These are phyloP conservation scores for Rotaria macrura DNA, from an alignment of 2,888 invertebrate species.

Conservation along the genomic window DNA sequence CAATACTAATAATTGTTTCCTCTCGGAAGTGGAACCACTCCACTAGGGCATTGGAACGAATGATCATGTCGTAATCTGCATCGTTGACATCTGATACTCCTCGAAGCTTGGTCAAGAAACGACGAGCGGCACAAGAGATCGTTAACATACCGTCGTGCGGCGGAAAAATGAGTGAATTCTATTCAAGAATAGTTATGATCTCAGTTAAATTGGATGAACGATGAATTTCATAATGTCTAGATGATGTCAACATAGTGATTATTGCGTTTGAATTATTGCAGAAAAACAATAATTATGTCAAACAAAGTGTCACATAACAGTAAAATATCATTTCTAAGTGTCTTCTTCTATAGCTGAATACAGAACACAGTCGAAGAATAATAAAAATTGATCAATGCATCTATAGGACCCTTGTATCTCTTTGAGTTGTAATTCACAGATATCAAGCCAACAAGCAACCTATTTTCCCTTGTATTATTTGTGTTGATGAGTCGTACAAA, in stretches of 20 bases:
- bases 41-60: not conserved
- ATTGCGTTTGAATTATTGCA: too few species aligned
- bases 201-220: not conserved
- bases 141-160: not conserved
- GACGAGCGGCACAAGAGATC: not conserved
- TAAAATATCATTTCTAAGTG: too few species aligned
- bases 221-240: not conserved
- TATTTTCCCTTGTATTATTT: too few species aligned
- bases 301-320: too few species aligned
- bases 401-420: too few species aligned
- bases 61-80: not conserved
- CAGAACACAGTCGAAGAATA: too few species aligned
- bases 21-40: not conserved
- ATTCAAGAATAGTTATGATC: not conserved
- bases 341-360: too few species aligned
- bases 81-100: not conserved
- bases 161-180: not conserved
- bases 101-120: not conserved
- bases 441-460: too few species aligned
- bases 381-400: too few species aligned
- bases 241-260: not conserved
- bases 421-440: too few species aligned
- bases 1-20: not conserved
- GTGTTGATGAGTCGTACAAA: too few species aligned
- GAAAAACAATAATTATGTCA: too few species aligned